Evolutionary conservation across 2,888 invertebrate species (phyloP).

Genomic region (Junonia oenone): DNA sequence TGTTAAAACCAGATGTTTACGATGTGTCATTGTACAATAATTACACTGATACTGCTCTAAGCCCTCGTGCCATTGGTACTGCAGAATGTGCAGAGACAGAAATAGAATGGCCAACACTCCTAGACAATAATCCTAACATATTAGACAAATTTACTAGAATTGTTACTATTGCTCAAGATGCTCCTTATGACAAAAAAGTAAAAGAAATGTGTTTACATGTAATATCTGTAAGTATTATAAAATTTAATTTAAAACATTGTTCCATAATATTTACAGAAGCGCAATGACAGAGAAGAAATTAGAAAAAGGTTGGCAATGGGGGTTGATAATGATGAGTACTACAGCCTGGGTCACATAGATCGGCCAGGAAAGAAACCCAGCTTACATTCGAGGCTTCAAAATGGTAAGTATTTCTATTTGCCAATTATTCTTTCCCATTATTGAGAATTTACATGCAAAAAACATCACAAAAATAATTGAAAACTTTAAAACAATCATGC

Average conservation of each 20-base stretch:
- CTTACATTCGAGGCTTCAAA: constrained; percentile 91
- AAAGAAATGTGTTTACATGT: constrained; percentile 19
- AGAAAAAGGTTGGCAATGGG: constrained; percentile 92
- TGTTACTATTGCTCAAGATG: constrained; percentile 49
- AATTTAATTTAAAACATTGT: not conserved
- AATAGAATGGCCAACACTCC: constrained; percentile 78
- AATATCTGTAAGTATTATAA: not conserved
- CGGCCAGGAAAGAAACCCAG: constrained; percentile 90
- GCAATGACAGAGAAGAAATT: constrained; percentile 95
- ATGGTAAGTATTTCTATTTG: constrained; percentile 77
- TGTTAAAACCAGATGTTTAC: constrained; percentile 45
- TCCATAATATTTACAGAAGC: constrained; percentile 81
- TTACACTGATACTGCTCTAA: constrained; percentile 66
- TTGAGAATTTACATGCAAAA: constrained; percentile 19
- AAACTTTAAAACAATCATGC: constrained; percentile 1
- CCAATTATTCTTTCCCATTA: not conserved
- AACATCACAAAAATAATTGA: not conserved
- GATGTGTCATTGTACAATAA: constrained; percentile 42
- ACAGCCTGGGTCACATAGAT: constrained; percentile 79
- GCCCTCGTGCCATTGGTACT: constrained; percentile 76
- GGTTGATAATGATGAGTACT: constrained; percentile 86
- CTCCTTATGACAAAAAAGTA: constrained; percentile 49
- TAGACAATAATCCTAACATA: constrained; percentile 67
- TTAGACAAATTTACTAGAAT: constrained; percentile 73
- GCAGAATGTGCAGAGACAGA: constrained; percentile 65